Evolutionary conservation across 2,797 vertebrate genomes (phyloP), one percentile per base, ranked within the genome.

Genomic region (Sternarchorhynchus goeldii): DNA sequence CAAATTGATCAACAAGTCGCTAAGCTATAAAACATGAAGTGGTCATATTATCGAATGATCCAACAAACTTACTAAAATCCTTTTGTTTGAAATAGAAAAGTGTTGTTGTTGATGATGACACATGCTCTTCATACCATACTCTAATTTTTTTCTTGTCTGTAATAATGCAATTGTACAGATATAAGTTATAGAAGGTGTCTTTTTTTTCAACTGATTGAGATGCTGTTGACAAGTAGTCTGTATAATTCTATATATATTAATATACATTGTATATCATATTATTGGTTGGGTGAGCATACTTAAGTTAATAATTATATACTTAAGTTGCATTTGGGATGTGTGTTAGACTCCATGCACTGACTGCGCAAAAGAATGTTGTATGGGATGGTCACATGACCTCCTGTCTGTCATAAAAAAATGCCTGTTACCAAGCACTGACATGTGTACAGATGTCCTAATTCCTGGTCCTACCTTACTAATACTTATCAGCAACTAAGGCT

Each of bases 11-110:
- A 82, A 77, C 77, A 74, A 83, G 81, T 80, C 66, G 72, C 92
- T 93, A 93, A 86, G 92, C 92, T 94, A 93, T 91, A 94, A 94
- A 87, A 89, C 90, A 92, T 91, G 88, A 90, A 90, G 73, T 76
- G 66, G 86, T 81, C 84, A 85, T 85, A 86, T 91, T 89, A 88
- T 87, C 87, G 88, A 91, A 89, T 90, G 90, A 90, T 84, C 90
- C 88, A 89, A 89, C 89, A 93, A 92, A 92, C 87, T 90, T 92
- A 92, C 88, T 93, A 93, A 94, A 94, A 91, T 87, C 79, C 69
- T 87, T 89, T 85, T 75, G 32, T 77, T 84, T 86, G 73, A 88
- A 90, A 91, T 93, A 93, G 90, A 94, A 94, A 94, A 94, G 25
- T 73, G 89, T 92, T 92, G 91, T 90, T 79, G 84, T 88, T 86